Evolutionary conservation across 2,888 invertebrate species (phyloP), one percentile per base, ranked within the genome.

Genomic region (Morpho achilles): DNA sequence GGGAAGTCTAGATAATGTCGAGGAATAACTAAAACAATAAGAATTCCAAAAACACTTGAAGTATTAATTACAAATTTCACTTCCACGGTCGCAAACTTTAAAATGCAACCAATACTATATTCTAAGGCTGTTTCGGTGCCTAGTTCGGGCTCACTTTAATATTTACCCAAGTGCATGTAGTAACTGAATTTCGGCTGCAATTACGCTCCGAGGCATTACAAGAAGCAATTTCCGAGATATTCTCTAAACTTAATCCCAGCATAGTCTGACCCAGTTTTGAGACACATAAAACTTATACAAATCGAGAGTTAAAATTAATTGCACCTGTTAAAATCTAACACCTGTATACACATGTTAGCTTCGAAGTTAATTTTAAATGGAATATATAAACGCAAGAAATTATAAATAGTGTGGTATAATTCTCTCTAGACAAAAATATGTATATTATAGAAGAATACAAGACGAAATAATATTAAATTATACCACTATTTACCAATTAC

Each of bases 141-240:
- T 42, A 46, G 39, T 48, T 58, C 49, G 55, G 56, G 60, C 56
- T 58, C 58, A 60, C 50, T 56, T 56, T 53, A 56, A 56, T 60
- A 56, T 60, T 62, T 58, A 62, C 53, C 44, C 45, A 49, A 56
- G 60, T 53, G 60, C 56, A 56, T 63, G 53, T 56, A 53, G 55
- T 59, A 60, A 60, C 55, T 53, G 59, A 60, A 58, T 62, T 55
- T 51, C 52, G 23, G 46, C 50, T 44, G 47, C 56, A 47, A 56
- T 59, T 58, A 54, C 40, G 47, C 58, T 50, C 56, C 23, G 22
- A 52, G 48, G 58, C 58, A 50, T 56, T 56, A 50, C 53, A 50
- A 50, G 53, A 10, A 46, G 45, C 50, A 47, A 53, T 56, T 53
- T 53, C 47, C 32, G 16, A 44, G 42, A 47, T 41, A 53, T 53